Conservation (phyloP, 2,888 invertebrate genomes). For the Eupithecia abbreviata region DNA sequence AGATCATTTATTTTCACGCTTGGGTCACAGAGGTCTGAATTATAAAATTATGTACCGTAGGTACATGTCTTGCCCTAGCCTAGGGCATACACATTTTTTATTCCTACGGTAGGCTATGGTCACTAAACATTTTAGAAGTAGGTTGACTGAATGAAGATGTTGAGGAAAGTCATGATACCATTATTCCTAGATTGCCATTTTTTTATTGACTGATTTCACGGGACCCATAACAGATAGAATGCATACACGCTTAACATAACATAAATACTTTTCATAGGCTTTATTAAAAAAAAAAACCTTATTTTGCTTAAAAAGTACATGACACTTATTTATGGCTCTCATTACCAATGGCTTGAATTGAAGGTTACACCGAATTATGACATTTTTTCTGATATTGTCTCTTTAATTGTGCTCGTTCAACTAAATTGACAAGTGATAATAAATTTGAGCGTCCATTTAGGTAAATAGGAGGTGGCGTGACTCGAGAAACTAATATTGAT, state of each 20-base stretch:
- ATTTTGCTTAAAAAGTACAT: too few species aligned
- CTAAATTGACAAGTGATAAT: not conserved
- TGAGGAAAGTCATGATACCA: constrained; percentile 25
- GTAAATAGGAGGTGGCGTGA: constrained; percentile 14
- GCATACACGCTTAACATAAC: not conserved
- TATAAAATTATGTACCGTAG: too few species aligned
- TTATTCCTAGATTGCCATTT: not conserved
- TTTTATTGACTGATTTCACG: not conserved
- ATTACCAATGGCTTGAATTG: not conserved
- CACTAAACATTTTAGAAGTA: too few species aligned
- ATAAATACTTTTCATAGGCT: too few species aligned
- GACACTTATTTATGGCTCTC: too few species aligned
- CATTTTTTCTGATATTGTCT: not conserved
- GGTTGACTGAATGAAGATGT: constrained; percentile 7
- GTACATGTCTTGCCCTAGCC: too few species aligned
- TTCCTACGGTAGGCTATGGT: too few species aligned
- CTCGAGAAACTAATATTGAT: constrained; percentile 10
- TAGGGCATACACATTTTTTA: too few species aligned
- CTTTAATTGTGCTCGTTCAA: not conserved
- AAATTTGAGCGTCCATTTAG: not conserved
- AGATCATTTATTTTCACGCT: too few species aligned
- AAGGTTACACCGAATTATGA: not conserved
- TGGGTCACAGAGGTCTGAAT: too few species aligned
- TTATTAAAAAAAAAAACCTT: too few species aligned
- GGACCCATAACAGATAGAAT: not conserved